Evolutionary conservation across 2,113 vertebrate genomes (phyloP), one percentile per base, ranked within the genome.

Genomic region (Nipponia nippon): DNA sequence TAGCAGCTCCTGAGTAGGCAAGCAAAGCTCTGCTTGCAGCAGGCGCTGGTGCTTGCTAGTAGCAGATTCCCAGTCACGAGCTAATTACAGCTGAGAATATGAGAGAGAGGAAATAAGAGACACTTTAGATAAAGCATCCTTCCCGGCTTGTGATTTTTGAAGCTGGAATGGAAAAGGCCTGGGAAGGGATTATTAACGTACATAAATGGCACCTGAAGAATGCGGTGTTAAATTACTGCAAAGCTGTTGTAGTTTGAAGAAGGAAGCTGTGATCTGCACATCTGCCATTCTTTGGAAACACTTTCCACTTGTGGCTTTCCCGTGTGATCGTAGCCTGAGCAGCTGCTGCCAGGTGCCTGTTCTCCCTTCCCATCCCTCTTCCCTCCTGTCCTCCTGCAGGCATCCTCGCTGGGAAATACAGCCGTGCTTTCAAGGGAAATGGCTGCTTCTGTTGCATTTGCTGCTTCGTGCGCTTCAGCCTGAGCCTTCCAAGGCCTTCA

Each of bases 161-260:
- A 86, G 91, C 93, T 92, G 95, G 91, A 79, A 61, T 84, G 85
- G 90, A 90, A 97, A 87, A 55, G 93, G 91, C 90, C 90, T 91
- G 96, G 95, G 94, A 91, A 88, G 82, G 84, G 91, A 91, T 96
- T 96, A 94, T 95, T 93, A 73, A 88, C 3, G 21, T 70, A 11
- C 71, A 63, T 32, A 80, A 94, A 93, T 76, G 91, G 96, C 91
- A 93, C 95, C 96, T 97, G 97, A 95, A 95, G 96, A 97, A 95
- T 75, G 92, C 11, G 3, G 79, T 86, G 91, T 94, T 96, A 84
- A 95, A 95, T 95, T 90, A 76, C 93, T 75, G 90, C 79, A 8
- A 72, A 73, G 96, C 96, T 81, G 87, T 69, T 85, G 92, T n/a
- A 65, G 91, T 71, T 70, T 50, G 82, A 80, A 88, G 92, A 38